These are phyloP conservation scores for Araneus ventricosus DNA, from an alignment of 1,140 invertebrate genomes.

Conservation along the genomic window DNA sequence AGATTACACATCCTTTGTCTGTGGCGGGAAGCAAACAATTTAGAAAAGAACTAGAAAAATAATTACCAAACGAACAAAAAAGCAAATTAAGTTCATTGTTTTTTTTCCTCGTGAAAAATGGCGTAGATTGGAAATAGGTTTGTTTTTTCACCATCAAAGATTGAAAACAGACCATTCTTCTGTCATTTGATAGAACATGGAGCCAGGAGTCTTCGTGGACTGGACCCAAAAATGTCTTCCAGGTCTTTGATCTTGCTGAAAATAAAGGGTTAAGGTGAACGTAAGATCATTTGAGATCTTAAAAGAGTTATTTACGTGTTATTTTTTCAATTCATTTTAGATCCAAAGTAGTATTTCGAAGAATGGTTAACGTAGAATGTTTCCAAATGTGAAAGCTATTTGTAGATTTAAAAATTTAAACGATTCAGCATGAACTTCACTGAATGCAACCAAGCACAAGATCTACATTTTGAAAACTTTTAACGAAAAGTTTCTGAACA, in stretches of 20 bases:
- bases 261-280: background rate
- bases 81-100: background rate
- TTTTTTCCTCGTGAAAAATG: background rate
- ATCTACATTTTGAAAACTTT: too few relatives aligned
- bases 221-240: background rate
- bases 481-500: too few relatives aligned
- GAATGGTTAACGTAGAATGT: background rate
- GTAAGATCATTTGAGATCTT: background rate
- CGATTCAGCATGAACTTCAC: background rate
- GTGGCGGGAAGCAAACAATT: background rate
- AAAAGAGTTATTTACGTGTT: too few relatives aligned
- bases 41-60: background rate
- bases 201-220: background rate
- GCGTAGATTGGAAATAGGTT: background rate
- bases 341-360: background rate
- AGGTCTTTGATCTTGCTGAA: slow-evolving; percentile 8
- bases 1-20: background rate
- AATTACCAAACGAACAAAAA: background rate
- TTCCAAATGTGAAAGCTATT: background rate
- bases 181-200: background rate
- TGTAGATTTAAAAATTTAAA: background rate
- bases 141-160: background rate
- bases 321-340: too few relatives aligned
- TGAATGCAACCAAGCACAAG: background rate
- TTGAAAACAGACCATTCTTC: background rate